Evolutionary conservation across 2,888 invertebrate species (phyloP).

Genomic region (Ischnura elegans): DNA sequence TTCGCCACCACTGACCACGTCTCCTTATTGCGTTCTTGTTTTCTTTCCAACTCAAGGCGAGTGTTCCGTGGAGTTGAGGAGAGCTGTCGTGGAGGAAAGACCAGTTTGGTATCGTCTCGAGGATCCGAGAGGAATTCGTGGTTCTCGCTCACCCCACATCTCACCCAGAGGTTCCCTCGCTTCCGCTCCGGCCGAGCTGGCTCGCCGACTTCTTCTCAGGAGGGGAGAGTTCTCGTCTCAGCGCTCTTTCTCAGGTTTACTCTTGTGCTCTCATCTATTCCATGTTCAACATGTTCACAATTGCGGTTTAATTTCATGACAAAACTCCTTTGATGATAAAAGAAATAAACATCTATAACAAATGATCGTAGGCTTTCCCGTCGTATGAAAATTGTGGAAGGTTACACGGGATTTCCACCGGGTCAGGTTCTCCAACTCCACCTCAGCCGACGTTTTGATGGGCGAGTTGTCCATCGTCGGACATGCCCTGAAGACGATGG

Average conservation of each 20-base stretch:
- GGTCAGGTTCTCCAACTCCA: too few species aligned
- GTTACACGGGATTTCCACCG: too few species aligned
- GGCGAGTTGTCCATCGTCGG: too few species aligned
- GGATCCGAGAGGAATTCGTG: slow-evolving; percentile 86
- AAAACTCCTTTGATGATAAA: too few species aligned
- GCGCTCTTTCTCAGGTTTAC: slow-evolving; percentile 84
- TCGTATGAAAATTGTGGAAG: too few species aligned
- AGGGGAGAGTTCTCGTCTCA: slow-evolving; percentile 86
- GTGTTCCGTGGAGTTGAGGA: slow-evolving; percentile 85
- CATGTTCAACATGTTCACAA: neutral
- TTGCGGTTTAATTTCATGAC: too few species aligned
- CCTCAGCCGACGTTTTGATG: too few species aligned
- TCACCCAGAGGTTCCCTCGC: slow-evolving; percentile 90
- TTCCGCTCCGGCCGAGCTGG: slow-evolving; percentile 78
- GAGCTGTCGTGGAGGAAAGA: slow-evolving; percentile 92
- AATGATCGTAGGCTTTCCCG: too few species aligned
- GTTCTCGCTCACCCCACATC: slow-evolving; percentile 85
- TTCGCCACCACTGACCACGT: too few species aligned
- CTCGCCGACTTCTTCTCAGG: slow-evolving; percentile 82
- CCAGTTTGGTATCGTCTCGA: slow-evolving; percentile 95
- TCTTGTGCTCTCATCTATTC: neutral
- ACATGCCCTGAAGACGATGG: too few species aligned
- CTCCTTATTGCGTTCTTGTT: too few species aligned
- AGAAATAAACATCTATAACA: too few species aligned
- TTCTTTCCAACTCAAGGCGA: slow-evolving; percentile 76